These are phyloP conservation scores for Calameuta idolon DNA, from an alignment of 2,888 invertebrate genomes.

Conservation along the genomic window DNA sequence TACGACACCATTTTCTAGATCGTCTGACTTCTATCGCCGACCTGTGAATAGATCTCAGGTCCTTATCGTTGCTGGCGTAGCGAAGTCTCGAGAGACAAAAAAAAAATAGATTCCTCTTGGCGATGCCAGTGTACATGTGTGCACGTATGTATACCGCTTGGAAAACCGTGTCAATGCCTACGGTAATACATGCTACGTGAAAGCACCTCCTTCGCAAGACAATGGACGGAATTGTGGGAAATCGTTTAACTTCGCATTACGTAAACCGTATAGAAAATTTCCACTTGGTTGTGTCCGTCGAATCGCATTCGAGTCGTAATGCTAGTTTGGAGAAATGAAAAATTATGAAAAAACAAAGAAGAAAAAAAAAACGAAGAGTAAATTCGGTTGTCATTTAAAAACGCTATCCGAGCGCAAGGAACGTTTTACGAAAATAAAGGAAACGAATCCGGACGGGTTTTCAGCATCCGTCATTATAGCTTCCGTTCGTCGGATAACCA, in stretches of 20 bases:
- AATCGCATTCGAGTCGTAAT: not conserved
- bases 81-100: not conserved
- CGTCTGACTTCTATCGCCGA: not conserved
- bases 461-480: not conserved
- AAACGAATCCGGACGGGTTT: not conserved
- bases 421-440: not conserved
- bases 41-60: not conserved
- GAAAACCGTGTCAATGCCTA: slow-evolving; percentile 44
- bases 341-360: not conserved
- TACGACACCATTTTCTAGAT: not conserved
- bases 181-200: slow-evolving; percentile 21
- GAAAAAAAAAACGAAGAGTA: not conserved
- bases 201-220: slow-evolving; percentile 21
- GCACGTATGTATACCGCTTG: not conserved
- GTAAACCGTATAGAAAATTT: not conserved
- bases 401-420: not conserved
- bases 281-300: not conserved
- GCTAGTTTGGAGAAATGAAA: not conserved
- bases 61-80: not conserved
- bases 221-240: slow-evolving; percentile 28
- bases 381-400: not conserved
- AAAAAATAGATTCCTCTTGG: not conserved
- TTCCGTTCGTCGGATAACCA: not conserved
- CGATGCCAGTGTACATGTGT: not conserved
- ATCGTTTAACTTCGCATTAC: slow-evolving; percentile 2